A percentile compares a stretch with the other conserved stretches of the same genome.
Conservation (phyloP, 2,113 vertebrate genomes). For the Athene cunicularia region DNA sequence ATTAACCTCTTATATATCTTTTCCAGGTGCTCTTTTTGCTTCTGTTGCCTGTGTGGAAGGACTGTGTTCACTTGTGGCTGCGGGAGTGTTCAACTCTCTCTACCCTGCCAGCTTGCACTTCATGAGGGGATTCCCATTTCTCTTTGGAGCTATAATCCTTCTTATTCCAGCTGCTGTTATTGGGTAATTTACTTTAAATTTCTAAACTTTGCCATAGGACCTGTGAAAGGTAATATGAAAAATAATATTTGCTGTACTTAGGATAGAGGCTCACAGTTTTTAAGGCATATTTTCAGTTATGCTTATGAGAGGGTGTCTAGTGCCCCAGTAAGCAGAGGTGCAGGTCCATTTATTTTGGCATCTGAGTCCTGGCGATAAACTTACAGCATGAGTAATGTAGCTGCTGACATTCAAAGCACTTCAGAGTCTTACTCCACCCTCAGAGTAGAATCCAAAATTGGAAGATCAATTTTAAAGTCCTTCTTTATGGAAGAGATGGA, state of each 20-base stretch:
- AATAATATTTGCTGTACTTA: background rate
- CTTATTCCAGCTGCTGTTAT: slow-evolving; percentile 86
- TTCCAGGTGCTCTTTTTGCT: slow-evolving; percentile 90
- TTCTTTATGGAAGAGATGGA: background rate
- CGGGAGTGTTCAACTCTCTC: slow-evolving; percentile 87
- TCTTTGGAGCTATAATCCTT: slow-evolving; percentile 86
- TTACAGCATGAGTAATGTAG: background rate
- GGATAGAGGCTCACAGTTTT: background rate
- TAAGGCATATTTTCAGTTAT: background rate
- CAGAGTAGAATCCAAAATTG: background rate
- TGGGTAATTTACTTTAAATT: slow-evolving; percentile 79
- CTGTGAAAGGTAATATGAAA: background rate
- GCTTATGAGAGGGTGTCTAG: background rate
- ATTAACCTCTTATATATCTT: background rate
- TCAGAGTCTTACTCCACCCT: background rate
- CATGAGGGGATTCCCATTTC: slow-evolving; percentile 94
- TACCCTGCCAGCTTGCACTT: slow-evolving; percentile 89
- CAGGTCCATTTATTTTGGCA: background rate
- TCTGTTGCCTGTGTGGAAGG: slow-evolving; percentile 88
- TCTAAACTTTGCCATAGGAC: background rate
- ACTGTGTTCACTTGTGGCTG: slow-evolving; percentile 83
- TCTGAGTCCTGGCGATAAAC: background rate
- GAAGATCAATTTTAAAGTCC: background rate
- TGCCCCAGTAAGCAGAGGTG: background rate
- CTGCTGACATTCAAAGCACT: background rate